Evolutionary conservation across 1,140 invertebrate species (phyloP).

Genomic region (Probaryconus sp.): DNA sequence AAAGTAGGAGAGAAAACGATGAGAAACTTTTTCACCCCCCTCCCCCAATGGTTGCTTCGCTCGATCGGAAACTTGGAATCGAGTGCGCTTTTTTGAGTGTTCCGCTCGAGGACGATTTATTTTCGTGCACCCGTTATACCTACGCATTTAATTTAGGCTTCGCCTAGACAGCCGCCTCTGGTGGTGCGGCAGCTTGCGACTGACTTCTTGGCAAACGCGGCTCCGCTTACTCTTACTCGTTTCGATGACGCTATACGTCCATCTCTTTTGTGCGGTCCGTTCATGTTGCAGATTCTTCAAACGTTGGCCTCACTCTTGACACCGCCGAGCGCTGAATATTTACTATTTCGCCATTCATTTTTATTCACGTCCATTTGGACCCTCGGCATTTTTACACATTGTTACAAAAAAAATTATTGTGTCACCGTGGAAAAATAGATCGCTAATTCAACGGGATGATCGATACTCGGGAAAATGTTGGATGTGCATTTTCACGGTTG

Average conservation of each 20-base stretch:
- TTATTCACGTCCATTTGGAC: slow-evolving; percentile 13
- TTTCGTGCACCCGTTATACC: slow-evolving; percentile 57
- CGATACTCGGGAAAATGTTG: no score
- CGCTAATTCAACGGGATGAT: no score
- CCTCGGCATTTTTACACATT: no score
- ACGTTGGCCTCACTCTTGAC: slow-evolving; percentile 55
- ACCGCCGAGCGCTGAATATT: slow-evolving; percentile 36
- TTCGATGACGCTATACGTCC: neutral
- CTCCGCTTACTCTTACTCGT: slow-evolving; percentile 7
- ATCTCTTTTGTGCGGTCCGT: slow-evolving; percentile 11
- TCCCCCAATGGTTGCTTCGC: slow-evolving; percentile 30
- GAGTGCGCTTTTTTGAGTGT: slow-evolving; percentile 39
- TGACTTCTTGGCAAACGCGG: slow-evolving; percentile 50
- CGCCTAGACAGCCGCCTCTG: slow-evolving; percentile 52
- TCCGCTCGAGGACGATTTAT: slow-evolving; percentile 55
- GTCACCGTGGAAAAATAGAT: no score
- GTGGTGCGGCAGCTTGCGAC: slow-evolving; percentile 47
- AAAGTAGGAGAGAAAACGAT: no score
- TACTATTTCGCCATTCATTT: slow-evolving; percentile 46
- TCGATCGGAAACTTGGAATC: slow-evolving; percentile 45
- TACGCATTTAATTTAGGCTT: slow-evolving; percentile 60
- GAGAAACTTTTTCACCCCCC: slow-evolving; percentile 12
- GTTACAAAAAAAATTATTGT: no score
- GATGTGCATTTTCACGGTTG: no score
- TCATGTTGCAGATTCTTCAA: slow-evolving; percentile 52